Percentiles rank a stretch among this genome's conserved stretches.
These are phyloP conservation scores for Neodiprion pinetum DNA, from an alignment of 1,140 invertebrate species.

Conservation along the genomic window DNA sequence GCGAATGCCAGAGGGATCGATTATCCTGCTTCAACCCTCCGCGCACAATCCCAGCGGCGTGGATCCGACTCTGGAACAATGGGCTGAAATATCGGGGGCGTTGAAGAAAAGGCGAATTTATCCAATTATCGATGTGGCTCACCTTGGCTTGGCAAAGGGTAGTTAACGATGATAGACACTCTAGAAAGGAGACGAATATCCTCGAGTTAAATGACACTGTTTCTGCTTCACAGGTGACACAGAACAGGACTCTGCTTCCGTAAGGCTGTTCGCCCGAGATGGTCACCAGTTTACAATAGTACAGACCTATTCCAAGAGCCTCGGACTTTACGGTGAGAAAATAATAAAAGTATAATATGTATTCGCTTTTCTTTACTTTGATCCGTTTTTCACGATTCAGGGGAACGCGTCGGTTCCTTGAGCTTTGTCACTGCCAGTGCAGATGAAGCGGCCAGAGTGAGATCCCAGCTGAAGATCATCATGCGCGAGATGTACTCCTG, in stretches of 20 bases:
- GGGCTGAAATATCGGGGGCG: slow-evolving; percentile 74
- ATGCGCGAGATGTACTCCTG: slow-evolving; percentile 94
- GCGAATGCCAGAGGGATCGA: slow-evolving; percentile 88
- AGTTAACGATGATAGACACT: background rate
- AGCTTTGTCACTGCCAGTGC: slow-evolving; percentile 74
- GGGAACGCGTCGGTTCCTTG: slow-evolving; percentile 90
- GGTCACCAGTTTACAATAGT: slow-evolving; percentile 86
- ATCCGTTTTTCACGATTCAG: slow-evolving; percentile 49
- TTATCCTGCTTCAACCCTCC: slow-evolving; percentile 92
- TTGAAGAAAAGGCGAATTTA: slow-evolving; percentile 82
- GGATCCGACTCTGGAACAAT: slow-evolving; percentile 85
- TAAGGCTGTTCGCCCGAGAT: slow-evolving; percentile 85
- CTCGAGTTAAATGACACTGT: background rate
- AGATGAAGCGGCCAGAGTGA: slow-evolving; percentile 80
- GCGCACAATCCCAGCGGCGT: slow-evolving; percentile 98
- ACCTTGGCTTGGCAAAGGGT: slow-evolving; percentile 89
- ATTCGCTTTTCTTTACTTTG: too few species aligned
- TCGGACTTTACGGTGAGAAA: slow-evolving; percentile 78
- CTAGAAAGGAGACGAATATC: background rate
- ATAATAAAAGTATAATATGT: slow-evolving; percentile 36
- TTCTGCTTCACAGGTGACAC: slow-evolving; percentile 72
- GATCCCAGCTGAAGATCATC: slow-evolving; percentile 93
- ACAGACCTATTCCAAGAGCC: slow-evolving; percentile 97
- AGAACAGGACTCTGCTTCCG: slow-evolving; percentile 84
- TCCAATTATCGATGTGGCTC: slow-evolving; percentile 97